These are phyloP conservation scores for Magallana nippona DNA, from an alignment of 2,888 invertebrate genomes.

Conservation along the genomic window DNA sequence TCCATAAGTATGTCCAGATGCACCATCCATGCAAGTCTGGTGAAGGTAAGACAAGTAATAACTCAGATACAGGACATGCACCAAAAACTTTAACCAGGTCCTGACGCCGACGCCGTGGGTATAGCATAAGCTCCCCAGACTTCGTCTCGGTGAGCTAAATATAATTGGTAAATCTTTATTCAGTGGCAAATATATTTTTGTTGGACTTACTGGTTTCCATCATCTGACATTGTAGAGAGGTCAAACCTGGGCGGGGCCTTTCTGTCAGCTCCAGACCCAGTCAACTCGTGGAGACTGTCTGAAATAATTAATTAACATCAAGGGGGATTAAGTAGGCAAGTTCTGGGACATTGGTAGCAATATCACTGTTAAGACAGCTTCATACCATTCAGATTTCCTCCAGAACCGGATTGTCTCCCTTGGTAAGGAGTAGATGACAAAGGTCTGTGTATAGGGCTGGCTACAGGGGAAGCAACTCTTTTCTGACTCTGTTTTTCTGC, in stretches of 20 bases:
- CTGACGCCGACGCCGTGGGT: too few species aligned
- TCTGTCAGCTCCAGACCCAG: slow-evolving; percentile 59
- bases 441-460: slow-evolving; percentile 69
- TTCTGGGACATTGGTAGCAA: neutral
- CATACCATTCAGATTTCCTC: slow-evolving; percentile 37
- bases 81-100: too few species aligned
- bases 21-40: too few species aligned
- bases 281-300: slow-evolving; percentile 72
- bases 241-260: slow-evolving; percentile 65
- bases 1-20: too few species aligned
- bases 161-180: too few species aligned
- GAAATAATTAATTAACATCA: slow-evolving; percentile 43
- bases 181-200: too few species aligned
- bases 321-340: neutral
- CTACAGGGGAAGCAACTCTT: slow-evolving; percentile 59
- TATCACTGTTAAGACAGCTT: neutral
- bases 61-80: too few species aligned
- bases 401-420: slow-evolving; percentile 41
- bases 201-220: slow-evolving; percentile 49
- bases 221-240: slow-evolving; percentile 68
- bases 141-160: too few species aligned
- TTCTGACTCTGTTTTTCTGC: slow-evolving; percentile 40
- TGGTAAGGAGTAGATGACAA: slow-evolving; percentile 74
- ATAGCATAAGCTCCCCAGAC: too few species aligned
- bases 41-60: too few species aligned